Evolutionary conservation across 1,140 invertebrate genomes (phyloP).

Genomic region (Caerostris darwini): DNA sequence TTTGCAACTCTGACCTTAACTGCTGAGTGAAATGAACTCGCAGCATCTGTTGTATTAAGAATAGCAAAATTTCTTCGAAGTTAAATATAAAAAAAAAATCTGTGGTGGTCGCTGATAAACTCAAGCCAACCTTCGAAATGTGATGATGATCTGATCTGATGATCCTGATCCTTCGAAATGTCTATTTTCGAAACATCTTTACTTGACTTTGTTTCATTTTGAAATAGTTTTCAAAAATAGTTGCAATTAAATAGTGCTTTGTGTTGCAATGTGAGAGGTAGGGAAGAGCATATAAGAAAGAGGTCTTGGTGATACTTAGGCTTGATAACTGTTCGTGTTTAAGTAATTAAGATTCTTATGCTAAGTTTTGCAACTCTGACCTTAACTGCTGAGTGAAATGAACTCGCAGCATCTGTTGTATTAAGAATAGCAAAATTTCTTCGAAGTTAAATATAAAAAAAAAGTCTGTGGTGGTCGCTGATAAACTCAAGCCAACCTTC

Average conservation of each 20-base stretch:
- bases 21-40: neutral
- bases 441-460: neutral
- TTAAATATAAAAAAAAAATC: neutral
- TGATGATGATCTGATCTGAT: no score
- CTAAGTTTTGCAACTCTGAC: conserved; percentile 10
- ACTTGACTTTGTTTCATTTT: conserved; percentile 59
- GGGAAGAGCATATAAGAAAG: neutral
- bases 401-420: neutral
- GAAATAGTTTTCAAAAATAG: neutral
- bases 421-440: conserved; percentile 16
- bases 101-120: neutral
- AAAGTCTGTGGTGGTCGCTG: neutral
- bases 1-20: conserved; percentile 18
- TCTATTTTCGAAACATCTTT: conserved; percentile 59
- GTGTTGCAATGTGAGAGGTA: neutral
- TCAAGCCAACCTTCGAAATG: neutral
- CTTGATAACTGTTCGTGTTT: conserved; percentile 42
- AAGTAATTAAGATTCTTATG: conserved; percentile 67
- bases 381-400: conserved; percentile 8
- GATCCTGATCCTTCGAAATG: neutral
- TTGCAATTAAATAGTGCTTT: conserved; percentile 61
- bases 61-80: conserved; percentile 8
- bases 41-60: neutral
- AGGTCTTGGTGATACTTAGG: neutral
- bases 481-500: neutral